Conservation (phyloP, 2,113 vertebrate genomes). For the Pelodiscus sinensis region DNA sequence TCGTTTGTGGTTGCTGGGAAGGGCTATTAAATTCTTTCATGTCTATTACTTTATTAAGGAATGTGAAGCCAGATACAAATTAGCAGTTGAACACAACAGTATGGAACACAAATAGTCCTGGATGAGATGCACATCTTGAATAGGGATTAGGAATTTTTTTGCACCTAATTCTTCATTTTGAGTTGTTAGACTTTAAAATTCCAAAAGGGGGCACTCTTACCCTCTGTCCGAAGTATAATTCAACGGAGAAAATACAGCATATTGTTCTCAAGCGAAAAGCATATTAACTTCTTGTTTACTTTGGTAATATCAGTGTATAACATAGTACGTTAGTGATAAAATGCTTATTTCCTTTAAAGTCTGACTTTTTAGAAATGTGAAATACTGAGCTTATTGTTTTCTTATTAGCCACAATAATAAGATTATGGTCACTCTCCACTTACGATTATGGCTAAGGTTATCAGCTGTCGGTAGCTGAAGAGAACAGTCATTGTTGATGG, state of each 20-base stretch:
- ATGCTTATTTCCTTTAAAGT: not conserved
- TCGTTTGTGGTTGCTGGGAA: constrained; percentile 86
- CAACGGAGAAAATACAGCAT: constrained; percentile 24
- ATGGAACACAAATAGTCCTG: constrained; percentile 77
- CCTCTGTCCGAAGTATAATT: constrained; percentile 70
- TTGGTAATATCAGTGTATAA: constrained; percentile 16
- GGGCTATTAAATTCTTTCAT: constrained; percentile 81
- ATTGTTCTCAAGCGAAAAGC: not conserved
- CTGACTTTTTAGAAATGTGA: not conserved
- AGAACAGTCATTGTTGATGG: not conserved
- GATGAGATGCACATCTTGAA: constrained; percentile 74
- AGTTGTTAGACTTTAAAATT: constrained; percentile 62
- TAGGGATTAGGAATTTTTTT: constrained; percentile 69
- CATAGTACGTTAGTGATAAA: not conserved
- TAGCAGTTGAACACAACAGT: constrained; percentile 77
- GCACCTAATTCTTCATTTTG: constrained; percentile 48
- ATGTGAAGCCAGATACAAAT: constrained; percentile 80
- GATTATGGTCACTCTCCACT: not conserved
- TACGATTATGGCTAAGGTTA: not conserved
- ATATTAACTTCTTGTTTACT: constrained; percentile 13
- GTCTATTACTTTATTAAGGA: constrained; percentile 87
- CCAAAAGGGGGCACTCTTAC: constrained; percentile 90
- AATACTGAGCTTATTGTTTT: not conserved
- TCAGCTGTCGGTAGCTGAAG: not conserved
- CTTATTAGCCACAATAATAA: not conserved